A percentile compares a stretch with the other conserved stretches of the same genome.
phyloP scores from a whole-genome alignment of 2,888 invertebrate genomes.

The Aleiodes testaceus region DNA sequence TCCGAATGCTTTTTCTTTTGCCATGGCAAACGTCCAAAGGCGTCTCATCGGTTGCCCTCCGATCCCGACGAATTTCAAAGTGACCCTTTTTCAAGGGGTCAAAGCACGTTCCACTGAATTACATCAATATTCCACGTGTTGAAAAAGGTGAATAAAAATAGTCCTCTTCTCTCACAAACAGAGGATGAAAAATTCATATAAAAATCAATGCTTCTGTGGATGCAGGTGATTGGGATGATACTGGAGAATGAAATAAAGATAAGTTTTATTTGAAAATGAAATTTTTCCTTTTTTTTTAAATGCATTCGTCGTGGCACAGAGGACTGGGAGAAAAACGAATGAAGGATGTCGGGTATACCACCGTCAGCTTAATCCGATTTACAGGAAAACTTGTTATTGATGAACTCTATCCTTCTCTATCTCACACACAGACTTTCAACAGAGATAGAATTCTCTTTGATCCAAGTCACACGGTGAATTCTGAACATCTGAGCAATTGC shows the following conservation, averaged over 20 bases:
- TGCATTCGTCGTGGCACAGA: conserved; percentile 16
- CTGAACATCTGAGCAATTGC: conserved; percentile 32
- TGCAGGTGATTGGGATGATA: not conserved
- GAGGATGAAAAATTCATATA: not conserved
- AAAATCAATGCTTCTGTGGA: conserved; percentile 3
- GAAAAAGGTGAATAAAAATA: not conserved
- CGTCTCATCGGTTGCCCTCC: conserved; percentile 32
- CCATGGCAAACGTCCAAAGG: conserved; percentile 33
- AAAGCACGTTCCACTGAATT: conserved; percentile 7
- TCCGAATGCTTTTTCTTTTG: conserved; percentile 24
- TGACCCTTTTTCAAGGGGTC: conserved; percentile 7
- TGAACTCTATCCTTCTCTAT: conserved; percentile 7
- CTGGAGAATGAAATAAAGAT: conserved; percentile 18
- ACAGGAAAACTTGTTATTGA: conserved; percentile 34
- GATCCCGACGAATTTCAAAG: conserved; percentile 21
- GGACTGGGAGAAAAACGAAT: not conserved
- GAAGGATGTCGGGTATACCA: conserved; percentile 6
- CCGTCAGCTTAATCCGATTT: conserved; percentile 31
- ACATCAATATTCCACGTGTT: conserved; percentile 25
- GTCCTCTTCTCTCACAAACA: not conserved
- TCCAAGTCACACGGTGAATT: conserved; percentile 29
- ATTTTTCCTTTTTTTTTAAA: not conserved
- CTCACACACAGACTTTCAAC: not conserved
- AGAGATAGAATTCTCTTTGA: conserved; percentile 34
- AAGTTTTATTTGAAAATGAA: not conserved